Evolutionary conservation across 2,113 vertebrate genomes (phyloP).

Genomic region (Neotoma lepida): DNA sequence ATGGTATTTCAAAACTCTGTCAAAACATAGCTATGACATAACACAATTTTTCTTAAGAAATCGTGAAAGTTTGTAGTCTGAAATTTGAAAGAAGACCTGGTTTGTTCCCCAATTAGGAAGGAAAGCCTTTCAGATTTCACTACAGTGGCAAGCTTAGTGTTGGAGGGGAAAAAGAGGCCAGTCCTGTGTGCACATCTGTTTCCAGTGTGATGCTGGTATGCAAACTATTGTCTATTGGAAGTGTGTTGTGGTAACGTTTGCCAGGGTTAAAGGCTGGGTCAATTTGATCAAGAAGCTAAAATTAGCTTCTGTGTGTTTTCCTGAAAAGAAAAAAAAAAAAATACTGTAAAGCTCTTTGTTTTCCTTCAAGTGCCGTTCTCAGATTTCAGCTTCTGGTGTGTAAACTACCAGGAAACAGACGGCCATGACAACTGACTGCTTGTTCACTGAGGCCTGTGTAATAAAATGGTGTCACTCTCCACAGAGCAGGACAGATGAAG

Average conservation of each 20-base stretch:
- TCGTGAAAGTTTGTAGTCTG: slow-evolving; percentile 70
- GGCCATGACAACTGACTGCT: slow-evolving; percentile 79
- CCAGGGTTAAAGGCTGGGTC: slow-evolving; percentile 93
- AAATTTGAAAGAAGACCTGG: slow-evolving; percentile 78
- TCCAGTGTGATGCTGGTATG: slow-evolving; percentile 90
- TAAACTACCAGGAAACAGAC: slow-evolving; percentile 84
- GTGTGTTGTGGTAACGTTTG: slow-evolving; percentile 90
- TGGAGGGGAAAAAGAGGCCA: slow-evolving; percentile 74
- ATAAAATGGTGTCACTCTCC: slow-evolving; percentile 68
- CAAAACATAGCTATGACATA: slow-evolving; percentile 84
- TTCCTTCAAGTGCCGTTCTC: slow-evolving; percentile 87
- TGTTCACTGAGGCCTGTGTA: slow-evolving; percentile 73
- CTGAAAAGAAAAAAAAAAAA: slow-evolving; percentile 86
- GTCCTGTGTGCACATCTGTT: slow-evolving; percentile 88
- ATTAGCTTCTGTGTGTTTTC: slow-evolving; percentile 92
- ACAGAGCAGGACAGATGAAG: slow-evolving; percentile 5
- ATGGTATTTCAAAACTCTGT: slow-evolving; percentile 84
- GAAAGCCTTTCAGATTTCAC: slow-evolving; percentile 74
- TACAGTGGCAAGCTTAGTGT: slow-evolving; percentile 77
- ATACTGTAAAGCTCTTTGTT: slow-evolving; percentile 89
- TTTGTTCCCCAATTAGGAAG: slow-evolving; percentile 81
- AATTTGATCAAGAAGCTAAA: slow-evolving; percentile 93
- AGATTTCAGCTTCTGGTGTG: slow-evolving; percentile 84
- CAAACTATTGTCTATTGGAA: slow-evolving; percentile 92
- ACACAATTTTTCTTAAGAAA: slow-evolving; percentile 78